Percentiles rank a stretch among this genome's conserved stretches.
Conservation (phyloP, 1,140 invertebrate species). For the Heliothis subflexa region DNA sequence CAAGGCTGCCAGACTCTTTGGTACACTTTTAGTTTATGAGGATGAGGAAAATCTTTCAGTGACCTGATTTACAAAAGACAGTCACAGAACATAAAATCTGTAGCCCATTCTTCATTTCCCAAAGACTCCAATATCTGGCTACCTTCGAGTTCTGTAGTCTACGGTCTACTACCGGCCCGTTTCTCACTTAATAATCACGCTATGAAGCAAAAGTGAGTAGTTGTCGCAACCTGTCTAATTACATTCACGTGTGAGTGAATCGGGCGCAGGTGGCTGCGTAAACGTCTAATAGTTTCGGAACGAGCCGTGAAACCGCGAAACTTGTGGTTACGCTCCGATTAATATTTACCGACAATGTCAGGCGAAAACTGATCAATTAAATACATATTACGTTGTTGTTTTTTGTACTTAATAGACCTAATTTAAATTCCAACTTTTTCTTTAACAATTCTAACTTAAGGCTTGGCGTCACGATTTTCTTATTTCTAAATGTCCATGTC, state of each 20-base stretch:
- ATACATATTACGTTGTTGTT: slow-evolving; percentile 37
- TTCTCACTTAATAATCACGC: slow-evolving; percentile 8
- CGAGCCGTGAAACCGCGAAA: slow-evolving; percentile 38
- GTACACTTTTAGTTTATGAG: too few species aligned
- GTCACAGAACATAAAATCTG: too few species aligned
- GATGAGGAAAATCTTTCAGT: too few species aligned
- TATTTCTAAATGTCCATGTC: too few species aligned
- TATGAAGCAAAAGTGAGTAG: slow-evolving; percentile 8
- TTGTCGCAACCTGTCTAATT: slow-evolving; percentile 43
- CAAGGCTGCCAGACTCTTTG: neutral
- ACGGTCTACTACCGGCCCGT: neutral
- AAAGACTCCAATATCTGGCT: too few species aligned
- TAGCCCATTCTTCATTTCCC: too few species aligned
- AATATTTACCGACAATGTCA: slow-evolving; percentile 44
- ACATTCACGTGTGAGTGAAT: slow-evolving; percentile 45
- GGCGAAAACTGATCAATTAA: slow-evolving; percentile 33
- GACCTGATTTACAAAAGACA: too few species aligned
- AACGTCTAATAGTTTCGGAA: slow-evolving; percentile 37
- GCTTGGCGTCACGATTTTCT: too few species aligned
- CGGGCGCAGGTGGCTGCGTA: slow-evolving; percentile 21
- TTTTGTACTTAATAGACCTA: slow-evolving; percentile 8
- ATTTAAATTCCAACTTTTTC: too few species aligned
- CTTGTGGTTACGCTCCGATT: slow-evolving; percentile 53
- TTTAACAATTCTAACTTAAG: too few species aligned
- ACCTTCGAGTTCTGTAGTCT: too few species aligned